Evolutionary conservation across 2,888 invertebrate genomes (phyloP).

Genomic region (Caenorhabditis drosophilae): DNA sequence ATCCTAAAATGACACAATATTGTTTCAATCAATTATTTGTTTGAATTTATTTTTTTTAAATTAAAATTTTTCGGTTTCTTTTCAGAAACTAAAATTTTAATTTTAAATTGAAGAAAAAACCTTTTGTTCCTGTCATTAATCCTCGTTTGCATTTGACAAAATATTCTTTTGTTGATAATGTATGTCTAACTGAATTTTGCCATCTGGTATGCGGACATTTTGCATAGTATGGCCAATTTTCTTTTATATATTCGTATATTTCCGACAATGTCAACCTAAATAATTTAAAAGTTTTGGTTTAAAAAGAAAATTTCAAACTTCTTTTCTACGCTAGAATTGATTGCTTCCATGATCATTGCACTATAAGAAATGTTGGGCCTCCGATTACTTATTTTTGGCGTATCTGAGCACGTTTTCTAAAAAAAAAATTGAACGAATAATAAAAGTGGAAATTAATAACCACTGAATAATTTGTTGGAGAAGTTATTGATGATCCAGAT

Average conservation of each 20-base stretch:
- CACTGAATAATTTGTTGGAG: background rate
- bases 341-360: background rate
- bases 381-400: no score
- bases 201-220: background rate
- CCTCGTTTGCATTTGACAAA: background rate
- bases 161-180: background rate
- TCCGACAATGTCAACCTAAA: background rate
- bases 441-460: background rate
- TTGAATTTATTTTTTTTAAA: no score
- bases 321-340: no score
- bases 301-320: no score
- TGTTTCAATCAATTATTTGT: no score
- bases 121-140: background rate
- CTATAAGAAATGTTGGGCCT: background rate
- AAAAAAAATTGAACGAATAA: no score
- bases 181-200: background rate
- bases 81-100: background rate
- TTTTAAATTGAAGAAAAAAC: background rate
- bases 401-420: no score
- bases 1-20: background rate
- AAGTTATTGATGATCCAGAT: background rate
- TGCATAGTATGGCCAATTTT: background rate
- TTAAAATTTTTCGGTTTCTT: no score
- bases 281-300: no score
- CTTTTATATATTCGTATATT: background rate